Evolutionary conservation across 2,888 invertebrate species (phyloP), one percentile per base, ranked within the genome.

Genomic region (Capitulum mitella): DNA sequence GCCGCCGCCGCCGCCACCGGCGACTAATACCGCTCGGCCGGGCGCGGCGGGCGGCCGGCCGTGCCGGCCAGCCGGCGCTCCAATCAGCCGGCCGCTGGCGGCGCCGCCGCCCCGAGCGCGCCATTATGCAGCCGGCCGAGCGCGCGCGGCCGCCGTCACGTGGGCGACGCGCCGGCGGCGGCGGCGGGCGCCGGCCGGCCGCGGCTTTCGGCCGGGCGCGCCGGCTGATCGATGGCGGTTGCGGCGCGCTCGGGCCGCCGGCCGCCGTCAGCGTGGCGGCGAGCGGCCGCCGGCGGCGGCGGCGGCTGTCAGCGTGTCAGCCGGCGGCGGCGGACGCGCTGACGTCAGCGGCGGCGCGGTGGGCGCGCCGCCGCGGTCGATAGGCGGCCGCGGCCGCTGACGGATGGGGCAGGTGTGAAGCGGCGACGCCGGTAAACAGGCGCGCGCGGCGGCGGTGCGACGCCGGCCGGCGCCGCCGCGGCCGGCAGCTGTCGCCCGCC

Each of bases 381-480:
- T 64, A 64, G 64, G 51, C 51, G 51, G 16, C 51, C 43, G 43
- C 43, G 43, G 64, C 32, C 64, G 64, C 64, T 64, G 64, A 64
- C 34, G 64, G 64, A 64, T 64, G 64, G 64, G 64, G 16, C 64
- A 64, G 64, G 64, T 64, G 64, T 64, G 64, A 64, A 22, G 64
- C 64, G 64, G 29, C 58, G 32, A 32, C 64, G 64, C 19, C 34
- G 32, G 34, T 34, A 19, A 64, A 34, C 64, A 64, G 14, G 32
- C n/a, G n/a, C 51, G 51, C n/a, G 19, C 64, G 32, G 34, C 34
- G 34, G 32, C 64, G 51, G n/a, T n/a, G n/a, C 29, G 61, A 29
- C 29, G 58, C n/a, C 10, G 14, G 32, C 61, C 32, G 61, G 14
- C 61, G 14, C 61, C 61, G 32, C 29, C 29, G 32, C 64, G 19